phyloP scores from a whole-genome alignment of 2,797 vertebrate species.

The Buceros bicornis region DNA sequence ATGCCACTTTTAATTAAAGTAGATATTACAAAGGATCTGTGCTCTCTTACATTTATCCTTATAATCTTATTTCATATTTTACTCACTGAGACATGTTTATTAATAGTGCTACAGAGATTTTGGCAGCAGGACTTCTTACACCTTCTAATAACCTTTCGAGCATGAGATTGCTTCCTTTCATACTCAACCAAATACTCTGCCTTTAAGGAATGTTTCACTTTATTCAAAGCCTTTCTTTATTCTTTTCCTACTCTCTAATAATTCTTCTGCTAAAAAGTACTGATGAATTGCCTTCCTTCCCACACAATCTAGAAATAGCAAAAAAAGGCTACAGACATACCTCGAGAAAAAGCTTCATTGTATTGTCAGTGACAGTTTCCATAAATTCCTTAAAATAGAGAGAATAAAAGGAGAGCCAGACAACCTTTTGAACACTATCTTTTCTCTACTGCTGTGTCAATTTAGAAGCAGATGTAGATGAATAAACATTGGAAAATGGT shows the following conservation, averaged over 20 bases:
- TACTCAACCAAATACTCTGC: slow-evolving; percentile 44
- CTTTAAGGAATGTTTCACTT: slow-evolving; percentile 50
- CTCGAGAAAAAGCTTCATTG: slow-evolving; percentile 14
- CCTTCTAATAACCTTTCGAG: slow-evolving; percentile 55
- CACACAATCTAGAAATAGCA: neutral
- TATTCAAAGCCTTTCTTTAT: slow-evolving; percentile 40
- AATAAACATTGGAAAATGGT: slow-evolving; percentile 30
- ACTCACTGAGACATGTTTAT: slow-evolving; percentile 5
- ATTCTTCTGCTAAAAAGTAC: neutral
- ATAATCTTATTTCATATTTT: slow-evolving; percentile 46
- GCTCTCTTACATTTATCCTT: slow-evolving; percentile 12
- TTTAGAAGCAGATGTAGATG: neutral
- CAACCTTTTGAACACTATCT: neutral
- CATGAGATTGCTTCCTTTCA: slow-evolving; percentile 41
- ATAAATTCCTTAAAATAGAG: slow-evolving; percentile 22
- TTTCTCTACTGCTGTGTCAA: neutral
- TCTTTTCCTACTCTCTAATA: slow-evolving; percentile 13
- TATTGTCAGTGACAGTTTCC: neutral
- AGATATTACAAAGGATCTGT: slow-evolving; percentile 9
- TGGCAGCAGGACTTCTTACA: slow-evolving; percentile 22
- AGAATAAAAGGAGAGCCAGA: neutral
- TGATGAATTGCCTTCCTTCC: slow-evolving; percentile 22
- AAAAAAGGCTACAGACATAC: neutral
- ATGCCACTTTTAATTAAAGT: slow-evolving; percentile 52
- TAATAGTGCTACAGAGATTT: slow-evolving; percentile 14